Percentiles rank a stretch among this genome's conserved stretches.
These are phyloP conservation scores for Caerostris darwini DNA, from an alignment of 1,140 invertebrate genomes.

Conservation along the genomic window DNA sequence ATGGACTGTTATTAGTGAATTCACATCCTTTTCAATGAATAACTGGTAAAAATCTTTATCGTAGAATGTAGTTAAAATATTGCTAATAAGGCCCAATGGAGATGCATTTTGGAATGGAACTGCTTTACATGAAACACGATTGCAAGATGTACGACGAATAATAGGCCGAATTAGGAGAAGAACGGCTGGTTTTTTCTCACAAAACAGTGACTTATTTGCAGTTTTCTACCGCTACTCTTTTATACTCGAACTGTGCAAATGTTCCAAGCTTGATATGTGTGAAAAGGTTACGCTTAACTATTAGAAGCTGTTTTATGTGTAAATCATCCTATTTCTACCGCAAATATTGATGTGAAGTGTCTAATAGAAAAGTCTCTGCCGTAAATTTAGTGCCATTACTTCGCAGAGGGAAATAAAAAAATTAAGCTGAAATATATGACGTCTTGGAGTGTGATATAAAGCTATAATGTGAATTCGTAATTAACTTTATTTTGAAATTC, in stretches of 20 bases:
- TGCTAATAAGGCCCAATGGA: not conserved
- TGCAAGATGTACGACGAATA: not conserved
- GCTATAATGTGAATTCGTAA: not conserved
- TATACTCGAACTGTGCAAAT: slow-evolving; percentile 6
- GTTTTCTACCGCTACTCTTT: slow-evolving; percentile 2
- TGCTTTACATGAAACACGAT: not conserved
- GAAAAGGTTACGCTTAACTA: not conserved
- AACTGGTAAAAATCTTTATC: too few species aligned
- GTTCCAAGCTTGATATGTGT: not conserved
- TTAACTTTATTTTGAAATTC: too few species aligned
- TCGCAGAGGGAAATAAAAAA: not conserved
- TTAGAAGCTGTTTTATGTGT: not conserved
- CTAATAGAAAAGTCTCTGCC: not conserved
- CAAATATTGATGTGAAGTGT: not conserved
- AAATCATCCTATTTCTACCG: not conserved
- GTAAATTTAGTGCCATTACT: not conserved
- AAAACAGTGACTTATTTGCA: slow-evolving; percentile 12
- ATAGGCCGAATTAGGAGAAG: not conserved
- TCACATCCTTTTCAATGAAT: too few species aligned
- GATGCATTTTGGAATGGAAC: not conserved
- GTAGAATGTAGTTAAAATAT: too few species aligned
- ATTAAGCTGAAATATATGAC: not conserved
- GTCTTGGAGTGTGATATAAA: not conserved
- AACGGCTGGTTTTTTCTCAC: not conserved
- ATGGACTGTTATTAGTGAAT: too few species aligned